Conservation (phyloP, 2,888 invertebrate species). For the Icerya purchasi region DNA sequence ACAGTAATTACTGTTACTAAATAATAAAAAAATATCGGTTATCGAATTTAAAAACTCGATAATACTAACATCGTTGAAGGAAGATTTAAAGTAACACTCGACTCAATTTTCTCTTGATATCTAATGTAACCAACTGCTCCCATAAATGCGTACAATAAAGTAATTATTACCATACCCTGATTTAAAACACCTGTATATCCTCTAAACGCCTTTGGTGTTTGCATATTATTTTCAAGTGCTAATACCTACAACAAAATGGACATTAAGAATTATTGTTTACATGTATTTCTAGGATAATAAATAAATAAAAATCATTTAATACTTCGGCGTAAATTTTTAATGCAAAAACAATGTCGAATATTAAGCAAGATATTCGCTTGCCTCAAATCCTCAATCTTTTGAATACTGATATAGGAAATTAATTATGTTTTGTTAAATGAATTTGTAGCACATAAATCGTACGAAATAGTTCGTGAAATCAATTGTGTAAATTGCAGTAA, state of each 20-base stretch:
- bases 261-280: no score
- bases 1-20: neutral
- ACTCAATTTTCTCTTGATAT: slow-evolving; percentile 43
- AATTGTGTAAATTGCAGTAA: no score
- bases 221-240: slow-evolving; percentile 78
- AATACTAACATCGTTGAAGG: slow-evolving; percentile 36
- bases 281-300: no score
- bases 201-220: slow-evolving; percentile 54
- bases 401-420: no score
- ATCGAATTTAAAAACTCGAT: neutral
- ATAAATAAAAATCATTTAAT: no score
- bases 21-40: neutral
- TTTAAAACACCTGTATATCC: slow-evolving; percentile 59
- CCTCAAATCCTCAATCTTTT: no score
- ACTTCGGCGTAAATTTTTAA: no score
- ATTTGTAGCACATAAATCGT: no score
- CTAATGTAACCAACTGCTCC: slow-evolving; percentile 70
- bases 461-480: no score
- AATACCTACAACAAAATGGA: slow-evolving; percentile 56
- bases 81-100: slow-evolving; percentile 65
- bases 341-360: no score
- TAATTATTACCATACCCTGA: slow-evolving; percentile 55
- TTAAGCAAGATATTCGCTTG: no score
- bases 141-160: slow-evolving; percentile 48
- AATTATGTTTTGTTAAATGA: no score